A percentile compares a stretch with the other conserved stretches of the same genome.
These are phyloP conservation scores for Equus przewalskii DNA, from an alignment of 2,113 vertebrate genomes.

Conservation along the genomic window DNA sequence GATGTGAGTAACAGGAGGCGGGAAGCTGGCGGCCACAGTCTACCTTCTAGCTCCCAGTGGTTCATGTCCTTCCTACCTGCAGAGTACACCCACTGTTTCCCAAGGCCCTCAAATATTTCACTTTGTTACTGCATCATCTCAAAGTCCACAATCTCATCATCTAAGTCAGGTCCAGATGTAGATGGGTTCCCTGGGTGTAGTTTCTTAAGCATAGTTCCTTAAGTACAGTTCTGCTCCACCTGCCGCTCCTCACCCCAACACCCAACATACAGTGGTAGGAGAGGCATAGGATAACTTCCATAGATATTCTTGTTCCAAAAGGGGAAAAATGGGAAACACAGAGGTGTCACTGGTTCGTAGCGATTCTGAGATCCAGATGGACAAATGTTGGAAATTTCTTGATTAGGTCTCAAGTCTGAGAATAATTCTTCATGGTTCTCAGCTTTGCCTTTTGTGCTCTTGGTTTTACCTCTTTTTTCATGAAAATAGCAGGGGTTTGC, in stretches of 20 bases:
- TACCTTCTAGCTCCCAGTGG: neutral
- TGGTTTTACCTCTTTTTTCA: neutral
- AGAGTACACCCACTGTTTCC: neutral
- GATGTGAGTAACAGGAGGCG: neutral
- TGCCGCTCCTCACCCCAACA: neutral
- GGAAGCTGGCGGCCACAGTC: neutral
- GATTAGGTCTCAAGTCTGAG: neutral
- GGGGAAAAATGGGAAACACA: neutral
- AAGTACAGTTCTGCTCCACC: neutral
- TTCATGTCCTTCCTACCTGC: neutral
- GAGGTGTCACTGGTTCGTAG: neutral
- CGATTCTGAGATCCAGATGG: neutral
- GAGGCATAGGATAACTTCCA: neutral
- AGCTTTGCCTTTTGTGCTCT: neutral
- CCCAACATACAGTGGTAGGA: neutral
- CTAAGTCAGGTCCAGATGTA: neutral
- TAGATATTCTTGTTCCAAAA: neutral
- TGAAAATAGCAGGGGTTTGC: neutral
- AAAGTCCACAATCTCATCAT: neutral
- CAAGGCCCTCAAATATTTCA: neutral
- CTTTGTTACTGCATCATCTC: neutral
- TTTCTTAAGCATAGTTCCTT: neutral
- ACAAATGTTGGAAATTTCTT: neutral
- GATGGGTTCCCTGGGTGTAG: neutral
- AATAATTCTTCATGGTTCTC: neutral